Conservation (phyloP, 1,140 invertebrate species). For the Platorchestia sp. region DNA sequence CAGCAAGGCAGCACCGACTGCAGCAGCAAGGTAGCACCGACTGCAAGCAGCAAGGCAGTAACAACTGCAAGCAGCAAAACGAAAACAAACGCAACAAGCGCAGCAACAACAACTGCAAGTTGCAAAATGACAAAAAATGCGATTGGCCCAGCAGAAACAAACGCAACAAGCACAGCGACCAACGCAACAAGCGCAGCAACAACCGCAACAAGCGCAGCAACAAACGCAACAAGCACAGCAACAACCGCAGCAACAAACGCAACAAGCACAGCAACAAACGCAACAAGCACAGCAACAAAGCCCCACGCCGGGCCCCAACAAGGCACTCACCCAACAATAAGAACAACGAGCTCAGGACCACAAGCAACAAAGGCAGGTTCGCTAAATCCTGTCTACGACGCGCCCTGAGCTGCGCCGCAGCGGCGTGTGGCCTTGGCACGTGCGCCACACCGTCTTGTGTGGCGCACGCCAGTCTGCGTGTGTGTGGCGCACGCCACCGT, state of each 20-base stretch:
- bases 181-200: background rate
- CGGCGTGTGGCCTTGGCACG: background rate
- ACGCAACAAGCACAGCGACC: background rate
- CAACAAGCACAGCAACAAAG: background rate
- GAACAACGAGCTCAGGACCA: background rate
- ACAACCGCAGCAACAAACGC: background rate
- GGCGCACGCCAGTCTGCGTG: too few species aligned
- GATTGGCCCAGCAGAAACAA: background rate
- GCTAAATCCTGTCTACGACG: background rate
- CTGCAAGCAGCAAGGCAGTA: background rate
- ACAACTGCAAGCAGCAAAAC: background rate
- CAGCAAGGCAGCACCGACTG: background rate
- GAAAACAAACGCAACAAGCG: background rate
- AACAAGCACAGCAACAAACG: too few species aligned
- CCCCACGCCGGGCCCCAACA: background rate
- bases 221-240: background rate
- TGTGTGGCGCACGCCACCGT: background rate
- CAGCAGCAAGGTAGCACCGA: background rate
- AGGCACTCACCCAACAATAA: background rate
- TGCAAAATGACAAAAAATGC: background rate
- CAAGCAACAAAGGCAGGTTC: background rate
- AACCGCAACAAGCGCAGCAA: background rate
- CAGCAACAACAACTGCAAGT: background rate
- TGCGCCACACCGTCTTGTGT: background rate
- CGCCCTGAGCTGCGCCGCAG: background rate